A percentile compares a stretch with the other conserved stretches of the same genome.
phyloP scores from a whole-genome alignment of 2,113 vertebrate genomes.

The Coptodon rendalli region DNA sequence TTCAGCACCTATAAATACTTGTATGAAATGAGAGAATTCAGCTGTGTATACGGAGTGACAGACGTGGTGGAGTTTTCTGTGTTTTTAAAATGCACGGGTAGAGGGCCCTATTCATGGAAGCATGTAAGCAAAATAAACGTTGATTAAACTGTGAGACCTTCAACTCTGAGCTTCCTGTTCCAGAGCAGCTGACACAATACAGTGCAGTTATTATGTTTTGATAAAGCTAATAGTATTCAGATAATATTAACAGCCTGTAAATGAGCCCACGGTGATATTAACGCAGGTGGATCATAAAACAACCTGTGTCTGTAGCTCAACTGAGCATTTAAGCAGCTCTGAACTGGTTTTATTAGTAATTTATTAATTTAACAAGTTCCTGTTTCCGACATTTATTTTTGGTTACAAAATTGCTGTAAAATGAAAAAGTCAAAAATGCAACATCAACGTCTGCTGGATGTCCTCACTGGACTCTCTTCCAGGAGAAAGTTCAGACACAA shows the following conservation, averaged over 20 bases:
- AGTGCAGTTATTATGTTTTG: neutral
- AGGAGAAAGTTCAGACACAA: neutral
- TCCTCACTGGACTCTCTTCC: neutral
- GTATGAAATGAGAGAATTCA: neutral
- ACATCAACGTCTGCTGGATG: neutral
- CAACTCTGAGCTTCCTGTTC: neutral
- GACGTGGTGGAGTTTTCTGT: neutral
- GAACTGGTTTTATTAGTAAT: neutral
- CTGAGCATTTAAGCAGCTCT: neutral
- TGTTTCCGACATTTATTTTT: neutral
- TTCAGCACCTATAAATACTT: neutral
- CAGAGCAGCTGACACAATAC: neutral
- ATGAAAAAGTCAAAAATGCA: neutral
- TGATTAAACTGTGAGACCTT: neutral
- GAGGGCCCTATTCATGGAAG: neutral
- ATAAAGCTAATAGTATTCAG: neutral
- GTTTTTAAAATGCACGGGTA: neutral
- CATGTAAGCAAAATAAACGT: no score
- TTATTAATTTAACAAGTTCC: neutral
- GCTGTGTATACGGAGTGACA: neutral
- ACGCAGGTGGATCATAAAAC: neutral
- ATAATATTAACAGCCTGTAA: neutral
- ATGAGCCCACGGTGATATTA: neutral
- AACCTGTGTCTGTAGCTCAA: neutral
- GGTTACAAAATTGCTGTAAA: neutral